phyloP scores from a whole-genome alignment of 53 echinoderm and acorn worm species.

The Echinometra lucunter region DNA sequence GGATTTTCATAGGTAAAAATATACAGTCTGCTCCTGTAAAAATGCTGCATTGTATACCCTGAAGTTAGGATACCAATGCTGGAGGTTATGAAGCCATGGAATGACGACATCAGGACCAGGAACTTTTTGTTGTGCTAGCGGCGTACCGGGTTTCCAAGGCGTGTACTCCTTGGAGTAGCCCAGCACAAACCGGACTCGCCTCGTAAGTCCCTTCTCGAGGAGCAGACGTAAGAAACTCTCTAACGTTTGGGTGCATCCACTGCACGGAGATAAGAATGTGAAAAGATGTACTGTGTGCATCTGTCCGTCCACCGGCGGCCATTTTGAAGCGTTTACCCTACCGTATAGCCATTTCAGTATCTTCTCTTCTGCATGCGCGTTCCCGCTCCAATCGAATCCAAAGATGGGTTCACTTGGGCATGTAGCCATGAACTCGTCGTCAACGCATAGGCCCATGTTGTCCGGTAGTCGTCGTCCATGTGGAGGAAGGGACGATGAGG shows the following conservation, averaged over 20 bases:
- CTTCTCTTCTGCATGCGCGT: not conserved
- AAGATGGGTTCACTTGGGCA: constrained; percentile 10
- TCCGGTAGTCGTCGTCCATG: constrained; percentile 28
- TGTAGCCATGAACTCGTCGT: constrained; percentile 52
- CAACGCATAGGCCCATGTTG: constrained; percentile 41
- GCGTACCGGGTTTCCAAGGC: not conserved
- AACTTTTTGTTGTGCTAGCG: not conserved
- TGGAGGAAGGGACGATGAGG: not conserved
- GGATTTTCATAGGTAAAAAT: too few relatives aligned
- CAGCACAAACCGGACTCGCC: not conserved
- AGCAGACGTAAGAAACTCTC: not conserved
- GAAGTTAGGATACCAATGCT: not conserved
- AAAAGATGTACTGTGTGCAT: constrained; percentile 28
- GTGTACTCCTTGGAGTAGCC: constrained; percentile 11
- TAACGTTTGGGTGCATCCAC: not conserved
- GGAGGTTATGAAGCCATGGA: not conserved
- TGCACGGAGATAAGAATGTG: constrained; percentile 39
- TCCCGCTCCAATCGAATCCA: not conserved
- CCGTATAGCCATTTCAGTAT: not conserved
- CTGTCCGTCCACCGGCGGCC: constrained; percentile 4
- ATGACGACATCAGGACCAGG: not conserved
- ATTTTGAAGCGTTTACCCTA: not conserved
- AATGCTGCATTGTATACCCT: too few relatives aligned
- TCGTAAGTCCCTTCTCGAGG: not conserved
- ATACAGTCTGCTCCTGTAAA: too few relatives aligned